phyloP scores from a whole-genome alignment of 2,888 invertebrate genomes.

The Phortica magna region DNA sequence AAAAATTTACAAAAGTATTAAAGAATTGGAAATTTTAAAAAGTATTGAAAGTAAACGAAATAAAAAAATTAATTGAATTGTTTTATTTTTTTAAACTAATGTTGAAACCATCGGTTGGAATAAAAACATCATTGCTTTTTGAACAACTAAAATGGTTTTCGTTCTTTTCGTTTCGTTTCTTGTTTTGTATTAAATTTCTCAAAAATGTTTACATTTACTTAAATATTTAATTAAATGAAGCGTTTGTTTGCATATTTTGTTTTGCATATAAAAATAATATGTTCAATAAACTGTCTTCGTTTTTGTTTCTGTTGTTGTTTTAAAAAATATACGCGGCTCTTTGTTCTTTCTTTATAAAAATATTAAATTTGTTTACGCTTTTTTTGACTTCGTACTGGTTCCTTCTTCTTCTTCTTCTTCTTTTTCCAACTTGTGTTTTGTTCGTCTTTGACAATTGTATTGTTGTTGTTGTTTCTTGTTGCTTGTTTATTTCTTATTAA shows the following conservation, averaged over 20 bases:
- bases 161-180: too few relatives aligned
- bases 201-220: background rate
- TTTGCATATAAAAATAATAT: constrained; percentile 63
- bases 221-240: background rate
- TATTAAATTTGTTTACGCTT: constrained; percentile 69
- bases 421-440: too few relatives aligned
- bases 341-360: constrained; percentile 53
- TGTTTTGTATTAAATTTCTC: background rate
- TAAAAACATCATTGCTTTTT: background rate
- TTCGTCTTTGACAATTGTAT: constrained; percentile 60
- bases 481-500: constrained; percentile 43
- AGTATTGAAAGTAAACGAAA: background rate
- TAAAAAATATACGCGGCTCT: constrained; percentile 48
- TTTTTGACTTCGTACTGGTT: constrained; percentile 38
- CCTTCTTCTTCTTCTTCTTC: too few relatives aligned
- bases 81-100: background rate
- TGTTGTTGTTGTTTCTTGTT: constrained; percentile 58
- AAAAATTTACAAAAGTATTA: background rate
- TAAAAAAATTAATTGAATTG: background rate
- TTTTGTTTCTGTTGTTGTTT: constrained; percentile 43
- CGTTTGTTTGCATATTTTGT: constrained; percentile 18
- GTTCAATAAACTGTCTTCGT: constrained; percentile 56
- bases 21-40: background rate
- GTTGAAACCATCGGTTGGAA: constrained; percentile 20
- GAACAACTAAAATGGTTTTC: constrained; percentile 1